Evolutionary conservation across 2,797 vertebrate genomes (phyloP).

Genomic region (Rhynchonycteris naso): DNA sequence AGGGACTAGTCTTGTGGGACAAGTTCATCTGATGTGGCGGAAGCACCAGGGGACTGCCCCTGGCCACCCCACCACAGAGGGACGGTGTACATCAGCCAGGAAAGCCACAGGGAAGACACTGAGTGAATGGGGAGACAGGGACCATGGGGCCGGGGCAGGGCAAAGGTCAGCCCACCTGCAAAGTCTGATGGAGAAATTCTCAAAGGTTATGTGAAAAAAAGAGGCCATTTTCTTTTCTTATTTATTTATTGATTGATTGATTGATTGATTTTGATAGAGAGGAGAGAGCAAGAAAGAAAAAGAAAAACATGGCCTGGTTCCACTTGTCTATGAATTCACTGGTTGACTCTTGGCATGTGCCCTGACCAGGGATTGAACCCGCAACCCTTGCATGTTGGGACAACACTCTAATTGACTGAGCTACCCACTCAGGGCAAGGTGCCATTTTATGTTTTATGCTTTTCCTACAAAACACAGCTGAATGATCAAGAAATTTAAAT

Average conservation of each 20-base stretch:
- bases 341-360: too few species aligned
- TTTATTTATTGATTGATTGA: too few species aligned
- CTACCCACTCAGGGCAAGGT: too few species aligned
- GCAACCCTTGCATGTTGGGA: too few species aligned
- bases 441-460: not conserved
- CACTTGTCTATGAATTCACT: too few species aligned
- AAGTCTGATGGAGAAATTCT: not conserved
- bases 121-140: too few species aligned
- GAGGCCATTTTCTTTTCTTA: not conserved
- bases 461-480: not conserved
- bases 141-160: not conserved
- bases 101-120: not conserved
- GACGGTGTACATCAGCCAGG: fast-evolving
- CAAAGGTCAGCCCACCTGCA: not conserved
- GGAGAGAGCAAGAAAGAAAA: too few species aligned
- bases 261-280: too few species aligned
- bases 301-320: too few species aligned
- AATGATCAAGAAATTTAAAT: not conserved
- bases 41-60: not conserved
- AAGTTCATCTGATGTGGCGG: too few species aligned
- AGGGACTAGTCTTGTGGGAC: not conserved
- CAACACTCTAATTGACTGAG: too few species aligned
- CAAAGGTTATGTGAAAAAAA: not conserved
- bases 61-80: fast-evolving
- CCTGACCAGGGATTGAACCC: too few species aligned